phyloP scores from a whole-genome alignment of 2,888 invertebrate species.

The Margaritifera margaritifera region DNA sequence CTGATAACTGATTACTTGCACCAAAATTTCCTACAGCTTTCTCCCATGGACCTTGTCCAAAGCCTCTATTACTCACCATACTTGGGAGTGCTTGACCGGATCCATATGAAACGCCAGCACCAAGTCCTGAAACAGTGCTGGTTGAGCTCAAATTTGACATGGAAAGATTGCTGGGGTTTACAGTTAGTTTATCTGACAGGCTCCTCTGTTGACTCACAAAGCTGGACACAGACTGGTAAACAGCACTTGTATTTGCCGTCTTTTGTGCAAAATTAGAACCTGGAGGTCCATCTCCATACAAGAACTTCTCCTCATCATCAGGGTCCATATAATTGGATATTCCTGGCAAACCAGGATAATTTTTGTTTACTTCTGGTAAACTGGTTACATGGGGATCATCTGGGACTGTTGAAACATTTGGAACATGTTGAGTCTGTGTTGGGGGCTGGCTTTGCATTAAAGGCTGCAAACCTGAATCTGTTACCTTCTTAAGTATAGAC shows the following conservation, averaged over 20 bases:
- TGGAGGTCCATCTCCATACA: slow-evolving; percentile 56
- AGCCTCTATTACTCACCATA: too few species aligned
- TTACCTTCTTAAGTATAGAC: slow-evolving; percentile 51
- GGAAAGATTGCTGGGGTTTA: slow-evolving; percentile 30
- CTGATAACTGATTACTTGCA: too few species aligned
- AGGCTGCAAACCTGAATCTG: slow-evolving; percentile 14
- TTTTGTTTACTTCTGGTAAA: slow-evolving; percentile 14
- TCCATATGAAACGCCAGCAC: slow-evolving; percentile 14
- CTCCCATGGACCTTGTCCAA: slow-evolving; percentile 13
- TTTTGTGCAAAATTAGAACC: too few species aligned
- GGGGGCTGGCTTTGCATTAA: slow-evolving; percentile 4
- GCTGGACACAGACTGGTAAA: slow-evolving; percentile 9
- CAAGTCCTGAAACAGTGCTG: slow-evolving; percentile 18
- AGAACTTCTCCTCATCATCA: slow-evolving; percentile 69
- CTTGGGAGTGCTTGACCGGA: neutral
- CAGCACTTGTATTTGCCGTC: too few species aligned
- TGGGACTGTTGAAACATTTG: slow-evolving; percentile 5
- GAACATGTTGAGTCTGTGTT: slow-evolving; percentile 7
- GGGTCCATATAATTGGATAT: slow-evolving; percentile 54
- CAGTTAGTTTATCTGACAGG: slow-evolving; percentile 5
- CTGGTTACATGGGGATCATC: slow-evolving; percentile 5
- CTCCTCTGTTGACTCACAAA: slow-evolving; percentile 3
- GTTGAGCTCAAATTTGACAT: slow-evolving; percentile 28
- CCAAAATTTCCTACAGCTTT: too few species aligned
- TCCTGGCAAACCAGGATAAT: slow-evolving; percentile 34